Conservation (phyloP, 2,113 vertebrate species). For the Proterorhinus semilunaris region DNA sequence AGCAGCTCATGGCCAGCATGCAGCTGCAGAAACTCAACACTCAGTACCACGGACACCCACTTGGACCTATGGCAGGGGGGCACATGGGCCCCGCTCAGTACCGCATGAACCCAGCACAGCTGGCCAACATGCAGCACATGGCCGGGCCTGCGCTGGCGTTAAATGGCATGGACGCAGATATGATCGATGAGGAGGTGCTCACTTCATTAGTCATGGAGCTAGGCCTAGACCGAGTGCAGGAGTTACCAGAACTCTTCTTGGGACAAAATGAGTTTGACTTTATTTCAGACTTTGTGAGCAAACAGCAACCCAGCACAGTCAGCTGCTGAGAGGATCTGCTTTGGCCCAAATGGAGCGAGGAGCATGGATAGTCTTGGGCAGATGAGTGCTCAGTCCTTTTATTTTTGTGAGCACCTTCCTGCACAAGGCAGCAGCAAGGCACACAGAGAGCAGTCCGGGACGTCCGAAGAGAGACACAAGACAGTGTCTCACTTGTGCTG, state of each 20-base stretch:
- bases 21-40: constrained; percentile 93
- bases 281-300: constrained; percentile 94
- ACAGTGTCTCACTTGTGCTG: constrained; percentile 34
- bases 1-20: constrained; percentile 90
- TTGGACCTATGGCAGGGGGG: constrained; percentile 77
- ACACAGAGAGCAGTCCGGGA: constrained; percentile 55
- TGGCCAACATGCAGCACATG: constrained; percentile 84
- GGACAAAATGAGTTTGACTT: constrained; percentile 99
- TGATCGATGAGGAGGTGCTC: constrained; percentile 96
- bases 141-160: constrained; percentile 80
- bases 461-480: constrained; percentile 40
- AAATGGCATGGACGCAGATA: constrained; percentile 90
- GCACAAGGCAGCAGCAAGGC: constrained; percentile 22
- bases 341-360: constrained; percentile 27
- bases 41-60: constrained; percentile 87
- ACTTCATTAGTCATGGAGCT: constrained; percentile 93
- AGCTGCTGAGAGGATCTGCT: constrained; percentile 84
- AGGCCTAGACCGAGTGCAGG: constrained; percentile 93
- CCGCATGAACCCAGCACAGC: constrained; percentile 78
- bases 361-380: constrained; percentile 38
- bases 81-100: constrained; percentile 80
- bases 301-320: constrained; percentile 93
- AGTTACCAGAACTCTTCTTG: constrained; percentile 95
- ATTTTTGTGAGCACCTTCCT: constrained; percentile 40
- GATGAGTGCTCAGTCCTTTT: constrained; percentile 44